Conservation (phyloP, 2,797 vertebrate genomes). For the Somateria mollissima region DNA sequence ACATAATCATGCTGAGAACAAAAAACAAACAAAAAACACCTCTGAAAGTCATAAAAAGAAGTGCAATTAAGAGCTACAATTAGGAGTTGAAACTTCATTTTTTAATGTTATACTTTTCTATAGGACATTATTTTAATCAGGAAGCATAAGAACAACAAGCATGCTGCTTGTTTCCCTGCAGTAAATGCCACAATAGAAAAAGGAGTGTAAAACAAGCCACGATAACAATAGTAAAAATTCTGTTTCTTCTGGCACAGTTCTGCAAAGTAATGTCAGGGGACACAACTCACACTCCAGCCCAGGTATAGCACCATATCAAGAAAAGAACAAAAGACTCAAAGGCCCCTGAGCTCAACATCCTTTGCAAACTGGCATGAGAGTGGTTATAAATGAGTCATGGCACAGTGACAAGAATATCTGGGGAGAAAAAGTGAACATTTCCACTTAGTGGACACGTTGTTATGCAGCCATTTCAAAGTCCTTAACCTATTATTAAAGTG, state of each 20-base stretch:
- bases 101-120: background rate
- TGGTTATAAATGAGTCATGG: background rate
- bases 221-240: background rate
- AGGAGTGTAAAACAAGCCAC: background rate
- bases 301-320: background rate
- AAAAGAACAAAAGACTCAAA: background rate
- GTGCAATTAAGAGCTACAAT: background rate
- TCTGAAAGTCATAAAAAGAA: background rate
- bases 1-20: background rate
- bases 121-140: background rate
- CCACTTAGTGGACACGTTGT: accelerated
- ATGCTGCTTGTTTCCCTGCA: background rate
- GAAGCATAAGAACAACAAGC: background rate
- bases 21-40: background rate
- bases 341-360: background rate
- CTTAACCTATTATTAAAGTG: background rate
- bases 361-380: background rate
- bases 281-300: background rate
- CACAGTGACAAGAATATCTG: background rate
- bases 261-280: background rate
- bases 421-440: background rate
- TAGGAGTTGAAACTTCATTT: background rate
- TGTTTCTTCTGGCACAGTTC: background rate
- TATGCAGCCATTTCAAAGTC: background rate
- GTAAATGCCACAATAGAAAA: background rate